Evolutionary conservation across 1,140 invertebrate genomes (phyloP), one percentile per base, ranked within the genome.

Genomic region (Brachionus calyciflorus): DNA sequence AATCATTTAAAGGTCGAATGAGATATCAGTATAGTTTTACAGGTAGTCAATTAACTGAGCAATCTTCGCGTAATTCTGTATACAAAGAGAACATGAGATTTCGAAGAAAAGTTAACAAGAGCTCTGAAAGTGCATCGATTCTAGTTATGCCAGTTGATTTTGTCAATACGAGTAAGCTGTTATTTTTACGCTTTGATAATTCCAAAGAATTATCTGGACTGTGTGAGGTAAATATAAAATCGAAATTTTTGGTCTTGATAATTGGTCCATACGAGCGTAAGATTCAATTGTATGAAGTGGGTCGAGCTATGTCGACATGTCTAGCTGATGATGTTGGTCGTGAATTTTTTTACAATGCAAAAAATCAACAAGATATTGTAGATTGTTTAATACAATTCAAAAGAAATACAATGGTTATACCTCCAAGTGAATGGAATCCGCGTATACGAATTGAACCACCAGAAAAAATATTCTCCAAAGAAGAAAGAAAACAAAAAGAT

Each of bases 341-440:
- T n/a, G 48, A 28, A 24, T 7, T 17, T 40, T 10, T 41, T 21
- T 65, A 65, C n/a, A 12, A 7, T 7, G 24, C 41, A 30, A 37
- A 17, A 14, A 73, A n/a, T 28, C 1, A 48, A 57, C 26, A 26
- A n/a, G 80, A 85, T 49, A 57, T 86, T 17, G 57, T 86, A n/a
- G 79, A 80, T 44, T 83, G 80, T 6, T 69, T 86, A 4, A 85
- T 87, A 77, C 77, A 80, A 51, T 87, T 87, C 78, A 65, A 86
- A 12, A 79, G 84, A 41, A 79, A 80, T 1, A 78, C 82, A 26
- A 82, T 83, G 21, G 81, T 87, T 19, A 80, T 86, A 37, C 85
- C 86, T 44, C 84, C 86, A 33, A 82, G 80, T 41, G 84, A 82
- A 75, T 87, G 85, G 82, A 81, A 83, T 78, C 80, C 85, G 10